Conservation (phyloP, 2,888 invertebrate species). For the Agonopterix alstromeriana region DNA sequence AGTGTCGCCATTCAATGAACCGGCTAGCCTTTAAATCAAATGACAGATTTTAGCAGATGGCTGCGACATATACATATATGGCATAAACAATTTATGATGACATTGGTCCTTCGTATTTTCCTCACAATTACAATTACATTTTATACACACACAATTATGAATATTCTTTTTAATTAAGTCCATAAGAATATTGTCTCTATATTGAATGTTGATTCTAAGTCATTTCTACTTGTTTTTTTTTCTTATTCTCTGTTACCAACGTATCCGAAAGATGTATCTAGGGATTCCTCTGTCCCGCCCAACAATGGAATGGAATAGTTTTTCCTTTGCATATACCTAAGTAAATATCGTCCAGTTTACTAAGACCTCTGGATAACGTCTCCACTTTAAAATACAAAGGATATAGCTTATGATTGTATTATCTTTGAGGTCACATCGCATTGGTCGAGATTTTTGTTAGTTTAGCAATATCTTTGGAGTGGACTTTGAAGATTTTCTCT, state of each 20-base stretch:
- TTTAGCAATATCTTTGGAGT: background rate
- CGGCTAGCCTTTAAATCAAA: too few relatives aligned
- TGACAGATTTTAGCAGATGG: too few relatives aligned
- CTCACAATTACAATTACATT: too few relatives aligned
- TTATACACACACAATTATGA: too few relatives aligned
- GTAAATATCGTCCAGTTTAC: slow-evolving; percentile 1
- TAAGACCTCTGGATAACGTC: background rate
- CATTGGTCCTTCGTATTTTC: too few relatives aligned
- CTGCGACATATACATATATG: too few relatives aligned
- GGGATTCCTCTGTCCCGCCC: slow-evolving; percentile 9
- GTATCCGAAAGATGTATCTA: slow-evolving; percentile 14
- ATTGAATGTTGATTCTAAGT: too few relatives aligned
- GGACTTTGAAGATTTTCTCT: background rate
- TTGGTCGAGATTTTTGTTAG: background rate
- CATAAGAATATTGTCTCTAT: background rate
- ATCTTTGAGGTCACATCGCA: background rate
- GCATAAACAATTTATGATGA: too few relatives aligned
- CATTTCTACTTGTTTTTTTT: too few relatives aligned
- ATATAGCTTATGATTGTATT: background rate
- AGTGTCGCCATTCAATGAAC: too few relatives aligned
- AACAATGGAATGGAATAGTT: slow-evolving; percentile 16
- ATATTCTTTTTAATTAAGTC: too few relatives aligned
- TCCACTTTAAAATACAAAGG: slow-evolving; percentile 1
- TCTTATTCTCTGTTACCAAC: background rate
- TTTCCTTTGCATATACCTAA: slow-evolving; percentile 10